phyloP scores from a whole-genome alignment of 2,888 invertebrate species.

The Eudemis profundana region DNA sequence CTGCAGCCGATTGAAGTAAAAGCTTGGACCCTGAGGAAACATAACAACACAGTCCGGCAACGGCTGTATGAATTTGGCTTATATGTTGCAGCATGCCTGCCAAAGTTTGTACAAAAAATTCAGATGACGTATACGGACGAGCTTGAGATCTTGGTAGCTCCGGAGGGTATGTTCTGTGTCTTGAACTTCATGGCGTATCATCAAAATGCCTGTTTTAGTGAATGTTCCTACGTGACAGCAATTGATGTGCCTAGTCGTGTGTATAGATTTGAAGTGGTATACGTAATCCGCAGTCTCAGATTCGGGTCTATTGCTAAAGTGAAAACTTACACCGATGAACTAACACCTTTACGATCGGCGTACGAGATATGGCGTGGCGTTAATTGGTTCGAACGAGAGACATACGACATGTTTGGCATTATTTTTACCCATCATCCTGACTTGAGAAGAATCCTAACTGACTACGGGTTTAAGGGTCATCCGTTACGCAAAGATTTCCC shows the following conservation, averaged over 20 bases:
- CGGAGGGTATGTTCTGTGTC: slow-evolving; percentile 70
- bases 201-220: slow-evolving; percentile 72
- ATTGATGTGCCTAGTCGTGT: slow-evolving; percentile 73
- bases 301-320: slow-evolving; percentile 63
- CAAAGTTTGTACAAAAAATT: slow-evolving; percentile 75
- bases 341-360: slow-evolving; percentile 72
- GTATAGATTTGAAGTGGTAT: slow-evolving; percentile 73
- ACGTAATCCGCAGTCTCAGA: slow-evolving; percentile 67
- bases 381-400: slow-evolving; percentile 71
- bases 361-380: slow-evolving; percentile 62
- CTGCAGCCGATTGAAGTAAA: slow-evolving; percentile 62
- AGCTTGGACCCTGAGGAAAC: slow-evolving; percentile 63
- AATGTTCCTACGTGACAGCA: slow-evolving; percentile 67
- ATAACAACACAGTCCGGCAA: slow-evolving; percentile 68
- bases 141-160: slow-evolving; percentile 70
- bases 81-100: slow-evolving; percentile 74
- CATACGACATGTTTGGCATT: slow-evolving; percentile 77
- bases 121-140: slow-evolving; percentile 75
- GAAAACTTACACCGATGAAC: slow-evolving; percentile 77
- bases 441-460: slow-evolving; percentile 73
- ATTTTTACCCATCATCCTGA: slow-evolving; percentile 77
- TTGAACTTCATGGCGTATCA: slow-evolving; percentile 69
- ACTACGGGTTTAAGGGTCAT: slow-evolving; percentile 78
- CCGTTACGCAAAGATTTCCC: slow-evolving; percentile 79
- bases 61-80: slow-evolving; percentile 74